These are phyloP conservation scores for Epinephelus coioides DNA, from an alignment of 2,797 vertebrate species.

Conservation along the genomic window DNA sequence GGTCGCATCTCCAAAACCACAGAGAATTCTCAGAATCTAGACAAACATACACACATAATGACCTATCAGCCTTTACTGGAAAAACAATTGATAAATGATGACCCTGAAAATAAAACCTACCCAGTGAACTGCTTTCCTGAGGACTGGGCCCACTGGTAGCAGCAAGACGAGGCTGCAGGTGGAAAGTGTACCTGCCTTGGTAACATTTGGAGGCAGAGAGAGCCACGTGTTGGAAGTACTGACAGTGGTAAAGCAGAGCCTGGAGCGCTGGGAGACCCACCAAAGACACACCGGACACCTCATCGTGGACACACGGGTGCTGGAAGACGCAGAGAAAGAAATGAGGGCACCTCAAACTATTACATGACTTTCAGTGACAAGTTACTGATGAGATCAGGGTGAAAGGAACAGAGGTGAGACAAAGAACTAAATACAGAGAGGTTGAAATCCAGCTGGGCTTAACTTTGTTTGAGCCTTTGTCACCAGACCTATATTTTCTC, in stretches of 20 bases:
- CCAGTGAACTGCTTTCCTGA: conserved; percentile 46
- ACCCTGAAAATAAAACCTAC: conserved; percentile 46
- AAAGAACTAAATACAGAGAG: not conserved
- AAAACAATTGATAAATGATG: not conserved
- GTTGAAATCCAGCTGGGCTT: not conserved
- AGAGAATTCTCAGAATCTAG: conserved; percentile 90
- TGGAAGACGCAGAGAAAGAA: conserved; percentile 59
- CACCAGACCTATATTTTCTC: not conserved
- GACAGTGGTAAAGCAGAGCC: conserved; percentile 92
- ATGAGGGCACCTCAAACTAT: conserved; percentile 9
- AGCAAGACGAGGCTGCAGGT: conserved; percentile 62
- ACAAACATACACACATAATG: not conserved
- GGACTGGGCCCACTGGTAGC: conserved; percentile 16
- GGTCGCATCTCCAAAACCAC: conserved; percentile 86
- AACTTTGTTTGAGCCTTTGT: conserved; percentile 1
- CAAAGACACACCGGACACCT: conserved; percentile 91
- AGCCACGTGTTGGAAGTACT: conserved; percentile 92
- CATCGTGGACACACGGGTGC: conserved; percentile 95
- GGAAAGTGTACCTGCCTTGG: conserved; percentile 87
- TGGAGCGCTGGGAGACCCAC: conserved; percentile 92
- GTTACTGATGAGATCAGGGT: not conserved
- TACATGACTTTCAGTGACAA: not conserved
- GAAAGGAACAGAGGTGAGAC: not conserved
- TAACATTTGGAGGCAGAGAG: conserved; percentile 90
- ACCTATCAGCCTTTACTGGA: not conserved